Conservation (phyloP, 2,797 vertebrate species). For the Acrocephalus scirpaceus region DNA sequence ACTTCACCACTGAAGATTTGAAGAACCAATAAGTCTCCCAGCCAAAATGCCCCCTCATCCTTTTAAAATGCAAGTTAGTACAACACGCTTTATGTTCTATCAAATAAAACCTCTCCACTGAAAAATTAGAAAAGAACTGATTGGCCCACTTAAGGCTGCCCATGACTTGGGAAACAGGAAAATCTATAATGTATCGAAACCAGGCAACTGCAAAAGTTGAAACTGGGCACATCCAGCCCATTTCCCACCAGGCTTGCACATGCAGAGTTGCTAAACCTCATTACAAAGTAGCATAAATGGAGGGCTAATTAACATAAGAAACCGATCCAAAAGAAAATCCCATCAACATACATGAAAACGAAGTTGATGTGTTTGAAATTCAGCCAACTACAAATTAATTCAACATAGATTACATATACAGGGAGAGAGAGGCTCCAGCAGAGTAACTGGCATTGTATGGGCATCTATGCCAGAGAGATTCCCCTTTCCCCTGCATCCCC, state of each 20-base stretch:
- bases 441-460: slow-evolving; percentile 22
- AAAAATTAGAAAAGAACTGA: background rate
- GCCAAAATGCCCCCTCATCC: background rate
- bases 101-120: background rate
- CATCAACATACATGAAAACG: slow-evolving; percentile 54
- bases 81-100: background rate
- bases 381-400: slow-evolving; percentile 69
- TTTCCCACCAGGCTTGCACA: slow-evolving; percentile 38
- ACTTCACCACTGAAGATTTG: background rate
- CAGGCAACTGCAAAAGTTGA: background rate
- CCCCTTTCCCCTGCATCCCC: background rate
- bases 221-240: background rate
- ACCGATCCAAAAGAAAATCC: slow-evolving; percentile 51
- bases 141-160: background rate
- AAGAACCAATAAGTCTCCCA: background rate
- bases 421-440: slow-evolving; percentile 43
- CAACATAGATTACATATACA: slow-evolving; percentile 36
- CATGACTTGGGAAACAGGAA: background rate
- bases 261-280: slow-evolving; percentile 18
- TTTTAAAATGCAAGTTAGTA: background rate
- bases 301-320: slow-evolving; percentile 58
- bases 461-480: background rate
- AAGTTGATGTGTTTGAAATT: slow-evolving; percentile 56
- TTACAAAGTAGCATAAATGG: slow-evolving; percentile 45
- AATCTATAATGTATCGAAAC: background rate